Evolutionary conservation across 2,797 vertebrate genomes (phyloP).

Genomic region (Alectoris magna): DNA sequence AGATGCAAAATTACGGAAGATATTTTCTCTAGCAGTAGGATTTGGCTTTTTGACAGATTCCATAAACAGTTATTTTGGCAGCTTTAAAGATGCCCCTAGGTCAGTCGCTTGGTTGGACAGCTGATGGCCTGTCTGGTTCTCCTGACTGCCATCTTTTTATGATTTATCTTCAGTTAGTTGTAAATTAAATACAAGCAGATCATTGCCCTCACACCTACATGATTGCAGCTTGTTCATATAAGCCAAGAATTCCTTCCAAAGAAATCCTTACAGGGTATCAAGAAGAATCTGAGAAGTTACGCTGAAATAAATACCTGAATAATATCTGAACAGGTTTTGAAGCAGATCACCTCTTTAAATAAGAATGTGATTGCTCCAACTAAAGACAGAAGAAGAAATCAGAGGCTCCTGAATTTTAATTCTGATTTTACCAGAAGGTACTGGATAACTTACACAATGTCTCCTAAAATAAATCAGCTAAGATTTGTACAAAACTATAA

Average conservation of each 20-base stretch:
- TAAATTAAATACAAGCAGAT: conserved; percentile 38
- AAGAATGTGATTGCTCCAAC: conserved; percentile 11
- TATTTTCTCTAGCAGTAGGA: conserved; percentile 24
- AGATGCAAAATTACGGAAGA: conserved; percentile 30
- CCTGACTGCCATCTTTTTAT: conserved; percentile 27
- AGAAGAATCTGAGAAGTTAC: conserved; percentile 1
- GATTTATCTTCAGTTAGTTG: conserved; percentile 16
- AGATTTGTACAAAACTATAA: not conserved
- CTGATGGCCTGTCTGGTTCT: conserved; percentile 13
- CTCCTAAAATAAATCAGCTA: not conserved
- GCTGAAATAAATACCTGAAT: not conserved
- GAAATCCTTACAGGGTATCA: not conserved
- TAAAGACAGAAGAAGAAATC: not conserved
- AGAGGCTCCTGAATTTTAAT: not conserved
- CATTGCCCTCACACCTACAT: not conserved
- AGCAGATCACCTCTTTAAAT: not conserved
- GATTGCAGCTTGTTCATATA: not conserved
- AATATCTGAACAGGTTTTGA: not conserved
- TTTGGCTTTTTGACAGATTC: conserved; percentile 50
- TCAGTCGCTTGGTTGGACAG: conserved; percentile 42
- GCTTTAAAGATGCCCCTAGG: conserved; percentile 47
- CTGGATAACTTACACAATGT: not conserved
- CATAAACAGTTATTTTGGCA: conserved; percentile 51
- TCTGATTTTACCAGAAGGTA: not conserved
- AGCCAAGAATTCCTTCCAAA: not conserved